Conservation (phyloP, 2,888 invertebrate species). For the Oxyteleia sp. region DNA sequence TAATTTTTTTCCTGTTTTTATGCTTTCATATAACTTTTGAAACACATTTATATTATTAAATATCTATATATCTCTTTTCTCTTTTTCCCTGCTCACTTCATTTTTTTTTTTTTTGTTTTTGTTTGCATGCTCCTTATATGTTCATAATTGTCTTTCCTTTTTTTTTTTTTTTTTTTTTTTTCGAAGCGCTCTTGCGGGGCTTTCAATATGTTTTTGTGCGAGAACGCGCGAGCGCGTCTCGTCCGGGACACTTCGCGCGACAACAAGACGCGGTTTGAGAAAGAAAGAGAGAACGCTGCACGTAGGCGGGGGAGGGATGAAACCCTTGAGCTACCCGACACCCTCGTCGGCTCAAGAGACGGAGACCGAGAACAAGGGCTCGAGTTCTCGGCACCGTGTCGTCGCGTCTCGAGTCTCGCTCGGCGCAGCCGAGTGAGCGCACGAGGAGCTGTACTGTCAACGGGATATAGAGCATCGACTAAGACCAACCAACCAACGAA, state of each 20-base stretch:
- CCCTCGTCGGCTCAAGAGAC: constrained; percentile 76
- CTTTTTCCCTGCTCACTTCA: no score
- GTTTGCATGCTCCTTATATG: no score
- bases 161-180: constrained; percentile 34
- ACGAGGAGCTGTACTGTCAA: constrained; percentile 52
- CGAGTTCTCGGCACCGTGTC: constrained; percentile 43
- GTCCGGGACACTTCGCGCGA: constrained; percentile 37
- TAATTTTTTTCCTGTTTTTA: no score
- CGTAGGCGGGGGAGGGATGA: constrained; percentile 70
- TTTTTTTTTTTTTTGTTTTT: no score
- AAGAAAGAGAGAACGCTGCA: constrained; percentile 6
- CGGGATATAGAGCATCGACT: constrained; percentile 50
- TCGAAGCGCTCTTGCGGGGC: constrained; percentile 19
- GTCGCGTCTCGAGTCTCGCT: constrained; percentile 47
- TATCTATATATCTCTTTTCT: no score
- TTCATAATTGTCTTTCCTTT: no score
- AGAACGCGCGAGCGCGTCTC: constrained; percentile 24
- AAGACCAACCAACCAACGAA: no score
- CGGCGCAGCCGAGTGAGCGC: constrained; percentile 20
- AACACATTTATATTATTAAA: no score
- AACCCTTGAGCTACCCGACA: constrained; percentile 83
- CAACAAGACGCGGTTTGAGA: constrained; percentile 41
- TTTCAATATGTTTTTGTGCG: constrained; percentile 48
- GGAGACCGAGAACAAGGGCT: constrained; percentile 45
- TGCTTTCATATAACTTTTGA: no score